Percentiles rank a stretch among this genome's conserved stretches.
These are phyloP conservation scores for Tolmerus cingulatus DNA, from an alignment of 2,888 invertebrate species.

Conservation along the genomic window DNA sequence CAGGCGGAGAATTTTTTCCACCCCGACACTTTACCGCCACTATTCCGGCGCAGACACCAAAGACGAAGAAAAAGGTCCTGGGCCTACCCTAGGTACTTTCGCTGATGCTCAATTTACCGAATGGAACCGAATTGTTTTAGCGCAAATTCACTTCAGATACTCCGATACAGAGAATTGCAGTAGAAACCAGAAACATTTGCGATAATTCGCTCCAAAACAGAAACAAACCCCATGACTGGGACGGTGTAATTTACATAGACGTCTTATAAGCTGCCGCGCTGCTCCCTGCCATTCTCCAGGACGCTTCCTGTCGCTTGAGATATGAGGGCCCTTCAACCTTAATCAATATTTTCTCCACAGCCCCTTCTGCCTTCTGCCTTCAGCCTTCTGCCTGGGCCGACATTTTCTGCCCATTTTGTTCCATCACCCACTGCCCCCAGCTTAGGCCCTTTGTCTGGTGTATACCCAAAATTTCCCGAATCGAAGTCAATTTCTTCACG, in stretches of 20 bases:
- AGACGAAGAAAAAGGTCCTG: neutral
- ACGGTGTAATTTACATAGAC: neutral
- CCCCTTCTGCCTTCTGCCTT: neutral
- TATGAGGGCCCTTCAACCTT: slow-evolving; percentile 15
- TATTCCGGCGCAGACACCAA: neutral
- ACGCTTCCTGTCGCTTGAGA: slow-evolving; percentile 3
- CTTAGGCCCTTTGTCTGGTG: neutral
- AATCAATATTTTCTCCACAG: neutral
- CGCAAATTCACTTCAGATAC: neutral
- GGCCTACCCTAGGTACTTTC: neutral
- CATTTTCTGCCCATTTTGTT: neutral
- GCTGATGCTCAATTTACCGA: slow-evolving; percentile 30
- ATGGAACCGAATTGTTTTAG: neutral
- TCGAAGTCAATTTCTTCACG: neutral
- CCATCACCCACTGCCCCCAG: neutral
- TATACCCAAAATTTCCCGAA: neutral
- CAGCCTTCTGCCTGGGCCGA: neutral
- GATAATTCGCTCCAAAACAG: neutral
- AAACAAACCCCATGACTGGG: neutral
- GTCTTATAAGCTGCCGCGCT: neutral
- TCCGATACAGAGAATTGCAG: neutral
- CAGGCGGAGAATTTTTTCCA: neutral
- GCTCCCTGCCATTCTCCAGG: neutral
- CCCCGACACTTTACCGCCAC: neutral
- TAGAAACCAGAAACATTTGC: neutral